Conservation (phyloP, 1,140 invertebrate species). For the Pseudomyrmex dendroicus region DNA sequence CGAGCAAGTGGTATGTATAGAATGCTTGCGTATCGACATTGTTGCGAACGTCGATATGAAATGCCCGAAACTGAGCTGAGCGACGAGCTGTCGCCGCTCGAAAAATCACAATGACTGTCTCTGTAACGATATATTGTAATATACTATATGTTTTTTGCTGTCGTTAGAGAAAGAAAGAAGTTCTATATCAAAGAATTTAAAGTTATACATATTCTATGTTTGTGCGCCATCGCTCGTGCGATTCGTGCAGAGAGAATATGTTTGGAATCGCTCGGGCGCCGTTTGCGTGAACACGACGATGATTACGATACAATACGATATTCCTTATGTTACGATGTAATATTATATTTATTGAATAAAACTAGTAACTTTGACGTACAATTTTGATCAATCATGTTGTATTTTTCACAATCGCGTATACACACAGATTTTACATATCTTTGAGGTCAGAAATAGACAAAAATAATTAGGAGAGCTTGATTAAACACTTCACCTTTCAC, state of each 20-base stretch:
- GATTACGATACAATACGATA: slow-evolving; percentile 70
- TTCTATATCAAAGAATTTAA: slow-evolving; percentile 72
- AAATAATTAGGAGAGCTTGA: slow-evolving; percentile 40
- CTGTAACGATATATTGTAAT: slow-evolving; percentile 72
- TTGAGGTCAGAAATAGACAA: slow-evolving; percentile 57
- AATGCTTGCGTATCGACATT: not conserved
- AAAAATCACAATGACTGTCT: slow-evolving; percentile 49
- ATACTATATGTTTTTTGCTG: slow-evolving; percentile 74
- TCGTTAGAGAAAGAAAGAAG: slow-evolving; percentile 68
- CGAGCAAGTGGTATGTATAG: not conserved
- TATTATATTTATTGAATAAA: slow-evolving; percentile 81
- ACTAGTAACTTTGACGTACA: slow-evolving; percentile 73
- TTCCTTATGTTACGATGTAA: slow-evolving; percentile 78
- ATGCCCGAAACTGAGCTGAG: slow-evolving; percentile 3
- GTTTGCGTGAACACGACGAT: slow-evolving; percentile 44
- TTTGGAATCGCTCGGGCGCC: slow-evolving; percentile 42
- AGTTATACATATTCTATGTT: slow-evolving; percentile 66
- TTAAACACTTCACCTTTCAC: slow-evolving; percentile 21
- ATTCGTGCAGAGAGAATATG: slow-evolving; percentile 32
- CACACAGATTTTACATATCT: not conserved
- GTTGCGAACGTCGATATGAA: slow-evolving; percentile 15
- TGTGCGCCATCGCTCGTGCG: slow-evolving; percentile 47
- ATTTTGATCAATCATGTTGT: slow-evolving; percentile 68
- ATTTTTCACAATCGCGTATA: slow-evolving; percentile 48
- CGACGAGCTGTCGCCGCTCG: not conserved